Evolutionary conservation across 2,113 vertebrate genomes (phyloP).

Genomic region (Hypanus sabinus): DNA sequence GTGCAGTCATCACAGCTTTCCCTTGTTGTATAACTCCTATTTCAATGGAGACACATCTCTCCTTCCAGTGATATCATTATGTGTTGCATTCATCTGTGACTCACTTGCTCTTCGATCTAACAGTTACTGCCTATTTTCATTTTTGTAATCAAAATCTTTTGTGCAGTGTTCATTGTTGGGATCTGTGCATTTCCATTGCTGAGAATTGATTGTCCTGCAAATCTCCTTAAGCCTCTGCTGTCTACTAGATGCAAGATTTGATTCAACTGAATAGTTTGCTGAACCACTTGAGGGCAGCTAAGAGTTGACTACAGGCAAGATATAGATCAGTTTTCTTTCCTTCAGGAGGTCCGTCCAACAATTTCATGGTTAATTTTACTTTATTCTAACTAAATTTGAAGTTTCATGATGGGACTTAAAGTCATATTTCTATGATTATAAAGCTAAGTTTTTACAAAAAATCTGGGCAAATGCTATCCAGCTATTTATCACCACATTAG

Average conservation of each 20-base stretch:
- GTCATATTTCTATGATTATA: not conserved
- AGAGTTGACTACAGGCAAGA: not conserved
- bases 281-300: not conserved
- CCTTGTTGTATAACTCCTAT: not conserved
- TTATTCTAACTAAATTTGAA: not conserved
- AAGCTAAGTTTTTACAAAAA: not conserved
- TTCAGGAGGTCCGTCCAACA: not conserved
- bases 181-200: not conserved
- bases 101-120: not conserved
- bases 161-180: not conserved
- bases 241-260: not conserved
- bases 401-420: not conserved
- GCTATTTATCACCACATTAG: no score
- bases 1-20: not conserved
- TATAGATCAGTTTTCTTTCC: not conserved
- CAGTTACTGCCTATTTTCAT: not conserved
- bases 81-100: not conserved
- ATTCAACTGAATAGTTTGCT: not conserved
- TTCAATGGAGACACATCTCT: not conserved
- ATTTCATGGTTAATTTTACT: not conserved
- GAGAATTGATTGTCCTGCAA: not conserved
- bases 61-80: not conserved
- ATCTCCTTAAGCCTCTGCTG: not conserved
- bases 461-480: no score
- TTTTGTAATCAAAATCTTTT: not conserved